A percentile compares a stretch with the other conserved stretches of the same genome.
Conservation (phyloP, 2,888 invertebrate genomes). For the Oithona nana region DNA sequence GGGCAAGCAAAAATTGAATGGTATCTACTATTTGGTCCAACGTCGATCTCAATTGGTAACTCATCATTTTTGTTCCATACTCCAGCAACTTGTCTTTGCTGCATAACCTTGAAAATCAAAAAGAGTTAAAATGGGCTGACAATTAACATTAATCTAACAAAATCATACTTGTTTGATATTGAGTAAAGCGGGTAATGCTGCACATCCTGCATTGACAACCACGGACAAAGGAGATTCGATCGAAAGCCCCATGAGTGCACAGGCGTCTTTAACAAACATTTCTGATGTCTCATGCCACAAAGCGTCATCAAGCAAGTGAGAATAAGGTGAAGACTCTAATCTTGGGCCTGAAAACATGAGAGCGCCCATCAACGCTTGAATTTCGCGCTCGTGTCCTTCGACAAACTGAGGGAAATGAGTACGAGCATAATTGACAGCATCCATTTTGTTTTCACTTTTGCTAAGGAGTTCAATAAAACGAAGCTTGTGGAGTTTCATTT, state of each 20-base stretch:
- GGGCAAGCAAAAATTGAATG: conserved; percentile 99
- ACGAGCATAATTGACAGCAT: conserved; percentile 70
- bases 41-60: conserved; percentile 87
- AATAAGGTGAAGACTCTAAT: conserved; percentile 58
- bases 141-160: conserved; percentile 50
- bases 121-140: background rate
- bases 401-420: conserved; percentile 47
- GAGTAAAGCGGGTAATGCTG: conserved; percentile 77
- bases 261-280: conserved; percentile 77
- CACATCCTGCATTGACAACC: conserved; percentile 65
- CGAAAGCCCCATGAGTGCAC: conserved; percentile 68
- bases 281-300: conserved; percentile 73
- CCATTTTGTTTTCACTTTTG: conserved; percentile 52
- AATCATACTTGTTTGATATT: conserved; percentile 86
- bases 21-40: conserved; percentile 71
- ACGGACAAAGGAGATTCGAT: conserved; percentile 50
- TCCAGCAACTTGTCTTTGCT: conserved; percentile 5
- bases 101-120: too few relatives aligned
- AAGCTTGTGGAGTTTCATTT: conserved; percentile 60
- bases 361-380: conserved; percentile 69
- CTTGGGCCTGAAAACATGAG: conserved; percentile 56
- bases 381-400: conserved; percentile 34
- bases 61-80: conserved; percentile 83
- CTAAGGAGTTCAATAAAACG: conserved; percentile 53
- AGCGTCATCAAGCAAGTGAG: conserved; percentile 48